Evolutionary conservation across 2,113 vertebrate species (phyloP).

Genomic region (Neodontobutis hainanensis): DNA sequence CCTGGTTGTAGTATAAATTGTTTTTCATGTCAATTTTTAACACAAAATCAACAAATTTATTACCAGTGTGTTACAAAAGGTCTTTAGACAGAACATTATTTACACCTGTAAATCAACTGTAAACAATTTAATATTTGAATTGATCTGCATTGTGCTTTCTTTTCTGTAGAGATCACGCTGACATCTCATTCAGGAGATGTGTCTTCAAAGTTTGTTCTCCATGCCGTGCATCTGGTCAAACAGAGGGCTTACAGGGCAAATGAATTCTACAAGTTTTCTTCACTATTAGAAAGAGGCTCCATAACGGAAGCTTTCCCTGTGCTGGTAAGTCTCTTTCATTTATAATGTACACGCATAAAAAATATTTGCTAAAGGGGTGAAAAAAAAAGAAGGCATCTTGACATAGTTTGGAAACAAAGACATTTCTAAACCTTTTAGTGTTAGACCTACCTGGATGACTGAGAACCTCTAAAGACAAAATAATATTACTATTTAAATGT

Average conservation of each 20-base stretch:
- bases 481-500: not conserved
- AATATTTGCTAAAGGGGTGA: not conserved
- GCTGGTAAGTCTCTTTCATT: conserved; percentile 77
- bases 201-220: conserved; percentile 96
- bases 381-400: no score
- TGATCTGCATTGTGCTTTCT: not conserved
- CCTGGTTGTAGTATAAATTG: no score
- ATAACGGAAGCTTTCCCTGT: conserved; percentile 94
- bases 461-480: not conserved
- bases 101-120: not conserved
- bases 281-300: conserved; percentile 91
- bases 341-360: not conserved
- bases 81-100: not conserved
- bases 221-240: conserved; percentile 93
- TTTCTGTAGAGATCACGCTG: conserved; percentile 86
- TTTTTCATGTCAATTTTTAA: no score
- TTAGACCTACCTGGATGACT: no score
- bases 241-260: conserved; percentile 94
- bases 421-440: no score
- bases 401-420: no score
- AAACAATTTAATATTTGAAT: no score
- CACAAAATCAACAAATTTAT: no score
- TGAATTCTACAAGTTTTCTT: conserved; percentile 97
- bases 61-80: no score
- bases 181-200: conserved; percentile 92